A percentile compares a stretch with the other conserved stretches of the same genome.
These are phyloP conservation scores for Leptonema lineaticorne DNA, from an alignment of 1,140 invertebrate species.

Conservation along the genomic window DNA sequence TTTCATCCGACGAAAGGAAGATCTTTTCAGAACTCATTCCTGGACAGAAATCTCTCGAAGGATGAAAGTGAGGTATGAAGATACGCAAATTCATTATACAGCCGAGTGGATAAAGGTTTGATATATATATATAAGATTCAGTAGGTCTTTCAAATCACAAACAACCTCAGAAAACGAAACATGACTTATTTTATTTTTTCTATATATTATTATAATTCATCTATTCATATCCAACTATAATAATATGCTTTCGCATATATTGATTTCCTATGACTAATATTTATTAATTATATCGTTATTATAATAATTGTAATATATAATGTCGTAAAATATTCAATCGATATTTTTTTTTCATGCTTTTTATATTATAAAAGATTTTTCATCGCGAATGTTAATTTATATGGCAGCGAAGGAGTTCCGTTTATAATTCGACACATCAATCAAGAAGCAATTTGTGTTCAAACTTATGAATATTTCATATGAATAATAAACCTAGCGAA, in stretches of 20 bases:
- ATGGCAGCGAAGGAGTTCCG: neutral
- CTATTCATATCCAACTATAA: too few relatives aligned
- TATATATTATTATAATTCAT: too few relatives aligned
- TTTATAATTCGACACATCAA: conserved; percentile 4
- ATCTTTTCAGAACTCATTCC: too few relatives aligned
- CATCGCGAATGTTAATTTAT: conserved; percentile 4
- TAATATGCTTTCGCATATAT: too few relatives aligned
- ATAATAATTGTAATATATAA: too few relatives aligned
- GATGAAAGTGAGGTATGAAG: neutral
- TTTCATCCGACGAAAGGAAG: too few relatives aligned
- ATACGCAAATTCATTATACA: conserved; percentile 16
- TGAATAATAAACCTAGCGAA: neutral
- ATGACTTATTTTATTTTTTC: neutral
- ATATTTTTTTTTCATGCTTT: too few relatives aligned
- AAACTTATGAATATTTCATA: conserved; percentile 1
- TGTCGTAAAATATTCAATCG: too few relatives aligned
- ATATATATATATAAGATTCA: neutral
- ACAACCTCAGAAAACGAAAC: neutral
- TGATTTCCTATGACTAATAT: too few relatives aligned
- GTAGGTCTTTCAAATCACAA: neutral
- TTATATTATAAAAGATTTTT: conserved; percentile 12
- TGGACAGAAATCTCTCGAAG: too few relatives aligned
- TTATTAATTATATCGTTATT: too few relatives aligned
- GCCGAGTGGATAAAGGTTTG: neutral
- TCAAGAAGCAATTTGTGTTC: conserved; percentile 11